Conservation (phyloP, 2,113 vertebrate genomes). For the Oncorhynchus masou region DNA sequence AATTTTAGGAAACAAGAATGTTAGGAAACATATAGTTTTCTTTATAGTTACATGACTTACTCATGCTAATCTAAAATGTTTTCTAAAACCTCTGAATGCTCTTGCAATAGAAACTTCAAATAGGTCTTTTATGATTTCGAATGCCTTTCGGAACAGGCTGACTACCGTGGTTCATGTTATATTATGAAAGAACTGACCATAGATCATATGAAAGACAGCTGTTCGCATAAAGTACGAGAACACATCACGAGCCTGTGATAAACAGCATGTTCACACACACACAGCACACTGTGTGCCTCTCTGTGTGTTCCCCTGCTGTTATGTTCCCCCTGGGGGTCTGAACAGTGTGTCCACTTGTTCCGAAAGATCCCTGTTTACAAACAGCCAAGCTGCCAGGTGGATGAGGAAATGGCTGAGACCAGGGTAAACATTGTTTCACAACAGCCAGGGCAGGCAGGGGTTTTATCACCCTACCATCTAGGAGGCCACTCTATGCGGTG, state of each 20-base stretch:
- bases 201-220: neutral
- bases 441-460: no score
- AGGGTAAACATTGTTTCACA: constrained; percentile 1
- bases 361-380: neutral
- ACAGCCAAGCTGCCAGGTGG: neutral
- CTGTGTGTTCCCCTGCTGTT: no score
- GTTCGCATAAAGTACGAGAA: neutral
- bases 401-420: neutral
- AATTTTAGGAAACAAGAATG: neutral
- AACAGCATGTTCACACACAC: constrained; percentile 28
- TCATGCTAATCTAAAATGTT: neutral
- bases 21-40: no score
- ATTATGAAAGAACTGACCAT: neutral
- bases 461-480: neutral
- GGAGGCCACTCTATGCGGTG: neutral
- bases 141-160: no score
- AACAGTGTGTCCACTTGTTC: neutral
- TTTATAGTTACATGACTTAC: neutral
- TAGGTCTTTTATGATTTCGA: no score
- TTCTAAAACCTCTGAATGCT: neutral
- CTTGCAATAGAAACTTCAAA: no score
- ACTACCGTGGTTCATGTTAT: neutral
- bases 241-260: neutral
- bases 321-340: neutral
- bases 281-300: neutral